Evolutionary conservation across 2,113 vertebrate species (phyloP).

Genomic region (Oxyura jamaicensis): DNA sequence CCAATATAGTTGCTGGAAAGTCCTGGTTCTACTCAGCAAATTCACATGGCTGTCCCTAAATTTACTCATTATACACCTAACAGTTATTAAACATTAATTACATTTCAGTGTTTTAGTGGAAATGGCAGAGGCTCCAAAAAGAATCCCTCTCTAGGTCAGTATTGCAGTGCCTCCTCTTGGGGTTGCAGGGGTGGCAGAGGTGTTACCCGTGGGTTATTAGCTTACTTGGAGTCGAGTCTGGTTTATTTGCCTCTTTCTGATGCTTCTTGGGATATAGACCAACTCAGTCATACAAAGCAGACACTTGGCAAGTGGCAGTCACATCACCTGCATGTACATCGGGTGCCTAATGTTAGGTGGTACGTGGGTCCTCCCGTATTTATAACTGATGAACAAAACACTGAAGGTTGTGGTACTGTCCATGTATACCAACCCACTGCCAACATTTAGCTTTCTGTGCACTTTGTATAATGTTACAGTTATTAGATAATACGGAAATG

Average conservation of each 20-base stretch:
- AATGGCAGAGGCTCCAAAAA: not conserved
- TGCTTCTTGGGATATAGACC: not conserved
- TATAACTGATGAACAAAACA: not conserved
- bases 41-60: not conserved
- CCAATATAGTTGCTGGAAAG: not conserved
- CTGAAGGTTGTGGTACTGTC: not conserved
- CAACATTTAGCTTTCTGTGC: not conserved
- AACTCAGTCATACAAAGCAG: too few species aligned
- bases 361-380: accelerated
- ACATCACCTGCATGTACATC: not conserved
- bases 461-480: not conserved
- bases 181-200: not conserved
- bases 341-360: not conserved
- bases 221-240: not conserved
- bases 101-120: too few species aligned
- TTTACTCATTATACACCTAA: not conserved
- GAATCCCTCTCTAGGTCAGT: not conserved
- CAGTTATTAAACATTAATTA: not conserved
- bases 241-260: not conserved
- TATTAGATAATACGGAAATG: accelerated
- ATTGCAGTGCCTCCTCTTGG: not conserved
- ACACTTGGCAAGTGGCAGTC: not conserved
- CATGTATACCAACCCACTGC: not conserved
- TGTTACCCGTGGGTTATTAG: not conserved
- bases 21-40: not conserved